Conservation (phyloP, 2,797 vertebrate species). For the Ambastaia sidthimunki region DNA sequence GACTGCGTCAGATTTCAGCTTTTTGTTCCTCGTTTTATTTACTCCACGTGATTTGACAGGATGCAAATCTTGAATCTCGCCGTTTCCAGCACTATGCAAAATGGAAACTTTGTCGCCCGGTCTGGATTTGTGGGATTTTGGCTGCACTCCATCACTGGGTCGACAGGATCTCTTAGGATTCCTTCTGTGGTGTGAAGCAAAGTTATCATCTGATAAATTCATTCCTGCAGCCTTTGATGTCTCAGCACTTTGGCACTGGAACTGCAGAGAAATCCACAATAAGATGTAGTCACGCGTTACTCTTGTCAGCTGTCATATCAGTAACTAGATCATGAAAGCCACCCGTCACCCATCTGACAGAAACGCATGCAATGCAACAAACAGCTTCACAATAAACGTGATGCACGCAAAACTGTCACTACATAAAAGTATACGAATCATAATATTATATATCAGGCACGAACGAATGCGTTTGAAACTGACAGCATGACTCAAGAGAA, state of each 20-base stretch:
- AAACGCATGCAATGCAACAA: not conserved
- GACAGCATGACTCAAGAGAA: not conserved
- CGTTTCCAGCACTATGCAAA: not conserved
- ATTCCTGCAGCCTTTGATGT: slow-evolving; percentile 33
- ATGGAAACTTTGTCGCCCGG: not conserved
- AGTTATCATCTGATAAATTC: slow-evolving; percentile 28
- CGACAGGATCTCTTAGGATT: not conserved
- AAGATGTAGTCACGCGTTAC: not conserved
- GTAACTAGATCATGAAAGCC: not conserved
- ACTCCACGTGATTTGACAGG: not conserved
- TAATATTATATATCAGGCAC: not conserved
- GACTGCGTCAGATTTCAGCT: not conserved
- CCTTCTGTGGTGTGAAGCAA: not conserved
- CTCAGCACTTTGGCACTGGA: slow-evolving; percentile 5
- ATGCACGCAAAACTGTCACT: not conserved
- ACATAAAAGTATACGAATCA: not conserved
- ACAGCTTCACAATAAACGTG: not conserved
- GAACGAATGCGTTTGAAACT: too few relatives aligned
- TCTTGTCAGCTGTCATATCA: not conserved
- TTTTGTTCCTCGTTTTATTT: slow-evolving; percentile 4
- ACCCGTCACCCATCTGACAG: too few relatives aligned
- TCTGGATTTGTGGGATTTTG: not conserved
- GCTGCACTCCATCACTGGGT: not conserved
- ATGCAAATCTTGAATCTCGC: too few relatives aligned
- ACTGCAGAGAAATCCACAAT: not conserved